phyloP scores from a whole-genome alignment of 2,113 vertebrate genomes.

The Astur gentilis region DNA sequence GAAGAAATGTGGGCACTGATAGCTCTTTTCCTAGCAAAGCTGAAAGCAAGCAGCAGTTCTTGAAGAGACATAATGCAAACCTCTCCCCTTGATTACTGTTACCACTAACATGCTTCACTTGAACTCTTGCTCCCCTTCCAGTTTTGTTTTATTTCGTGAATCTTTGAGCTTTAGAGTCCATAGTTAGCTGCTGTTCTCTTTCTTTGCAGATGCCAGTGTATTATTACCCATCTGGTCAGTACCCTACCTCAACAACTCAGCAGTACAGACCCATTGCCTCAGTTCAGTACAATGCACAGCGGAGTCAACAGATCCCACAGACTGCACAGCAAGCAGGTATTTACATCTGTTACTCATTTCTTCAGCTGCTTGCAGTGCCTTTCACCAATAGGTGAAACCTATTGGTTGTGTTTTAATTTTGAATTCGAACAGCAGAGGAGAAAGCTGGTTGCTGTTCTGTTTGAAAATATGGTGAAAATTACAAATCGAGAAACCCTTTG shows the following conservation, averaged over 20 bases:
- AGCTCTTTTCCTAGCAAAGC: background rate
- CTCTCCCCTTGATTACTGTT: background rate
- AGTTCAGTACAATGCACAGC: conserved; percentile 77
- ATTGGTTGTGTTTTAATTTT: background rate
- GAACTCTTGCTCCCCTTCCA: background rate
- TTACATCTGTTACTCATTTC: background rate
- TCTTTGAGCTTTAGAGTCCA: background rate
- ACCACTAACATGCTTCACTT: background rate
- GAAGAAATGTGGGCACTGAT: background rate
- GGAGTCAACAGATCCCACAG: conserved; percentile 75
- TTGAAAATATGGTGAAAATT: background rate
- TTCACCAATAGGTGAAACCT: background rate
- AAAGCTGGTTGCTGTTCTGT: background rate
- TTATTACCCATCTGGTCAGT: conserved; percentile 86
- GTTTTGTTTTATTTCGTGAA: background rate
- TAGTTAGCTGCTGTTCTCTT: background rate
- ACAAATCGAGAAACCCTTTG: background rate
- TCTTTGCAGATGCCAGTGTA: conserved; percentile 84
- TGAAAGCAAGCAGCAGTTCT: background rate
- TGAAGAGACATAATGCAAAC: background rate
- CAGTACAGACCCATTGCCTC: conserved; percentile 84
- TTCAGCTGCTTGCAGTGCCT: background rate
- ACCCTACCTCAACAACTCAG: conserved; percentile 90
- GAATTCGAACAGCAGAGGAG: background rate
- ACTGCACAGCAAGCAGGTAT: conserved; percentile 83